Evolutionary conservation across 2,888 invertebrate species (phyloP).

Genomic region (Cyaniris semiargus): DNA sequence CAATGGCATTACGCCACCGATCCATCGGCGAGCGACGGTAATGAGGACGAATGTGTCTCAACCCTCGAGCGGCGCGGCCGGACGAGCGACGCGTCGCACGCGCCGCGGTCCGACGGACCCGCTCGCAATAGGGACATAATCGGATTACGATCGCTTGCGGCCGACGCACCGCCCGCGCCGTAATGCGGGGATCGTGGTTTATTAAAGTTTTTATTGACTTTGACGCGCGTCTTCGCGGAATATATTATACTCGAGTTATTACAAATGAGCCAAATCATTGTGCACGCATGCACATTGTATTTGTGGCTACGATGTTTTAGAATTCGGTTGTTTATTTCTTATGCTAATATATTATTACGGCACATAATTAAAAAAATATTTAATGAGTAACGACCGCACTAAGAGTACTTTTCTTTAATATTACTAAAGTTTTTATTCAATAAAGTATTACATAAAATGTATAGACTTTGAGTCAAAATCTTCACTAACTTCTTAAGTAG

Average conservation of each 20-base stretch:
- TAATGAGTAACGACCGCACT: too few relatives aligned
- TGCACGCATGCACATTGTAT: neutral
- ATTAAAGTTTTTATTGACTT: slow-evolving; percentile 28
- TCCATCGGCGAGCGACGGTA: slow-evolving; percentile 3
- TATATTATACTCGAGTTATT: neutral
- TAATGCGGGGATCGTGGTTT: slow-evolving; percentile 24
- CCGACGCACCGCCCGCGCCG: slow-evolving; percentile 22
- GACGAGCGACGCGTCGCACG: neutral
- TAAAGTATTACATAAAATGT: too few relatives aligned
- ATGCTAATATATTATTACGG: too few relatives aligned
- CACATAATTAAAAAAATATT: too few relatives aligned
- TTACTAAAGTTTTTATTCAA: too few relatives aligned
- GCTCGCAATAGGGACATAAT: slow-evolving; percentile 29
- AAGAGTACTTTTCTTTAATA: too few relatives aligned
- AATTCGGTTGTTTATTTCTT: neutral
- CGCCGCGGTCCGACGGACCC: neutral
- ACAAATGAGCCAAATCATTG: neutral
- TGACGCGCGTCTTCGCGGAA: slow-evolving; percentile 18
- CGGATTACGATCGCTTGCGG: slow-evolving; percentile 39
- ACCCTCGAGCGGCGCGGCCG: neutral
- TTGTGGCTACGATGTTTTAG: neutral
- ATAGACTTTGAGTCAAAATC: too few relatives aligned
- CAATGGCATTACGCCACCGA: slow-evolving; percentile 11
- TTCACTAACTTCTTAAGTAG: too few relatives aligned
- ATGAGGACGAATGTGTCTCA: neutral